A percentile compares a stretch with the other conserved stretches of the same genome.
phyloP scores from a whole-genome alignment of 2,113 vertebrate species.

The Gobius niger region DNA sequence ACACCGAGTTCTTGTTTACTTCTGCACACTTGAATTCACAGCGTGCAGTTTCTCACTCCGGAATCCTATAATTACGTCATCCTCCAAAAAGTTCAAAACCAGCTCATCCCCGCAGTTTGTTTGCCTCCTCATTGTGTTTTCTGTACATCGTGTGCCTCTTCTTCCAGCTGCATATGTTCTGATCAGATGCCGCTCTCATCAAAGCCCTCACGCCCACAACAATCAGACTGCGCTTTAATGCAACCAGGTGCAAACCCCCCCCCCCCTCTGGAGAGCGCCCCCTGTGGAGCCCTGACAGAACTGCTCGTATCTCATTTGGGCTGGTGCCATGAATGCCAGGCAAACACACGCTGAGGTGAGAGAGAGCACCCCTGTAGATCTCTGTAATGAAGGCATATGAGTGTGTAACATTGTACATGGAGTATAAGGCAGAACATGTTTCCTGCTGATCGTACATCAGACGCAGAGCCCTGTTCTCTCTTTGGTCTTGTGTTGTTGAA shows the following conservation, averaged over 20 bases:
- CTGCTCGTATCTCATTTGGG: constrained; percentile 38
- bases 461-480: too few relatives aligned
- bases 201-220: constrained; percentile 34
- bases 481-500: too few relatives aligned
- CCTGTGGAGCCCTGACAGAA: constrained; percentile 31
- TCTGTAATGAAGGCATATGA: constrained; percentile 16
- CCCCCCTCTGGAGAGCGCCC: constrained; percentile 8
- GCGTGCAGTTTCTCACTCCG: not conserved
- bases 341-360: constrained; percentile 10
- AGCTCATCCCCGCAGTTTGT: constrained; percentile 12
- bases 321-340: constrained; percentile 25
- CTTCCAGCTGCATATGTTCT: constrained; percentile 34
- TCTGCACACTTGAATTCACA: too few relatives aligned
- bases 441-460: too few relatives aligned
- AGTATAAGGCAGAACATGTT: too few relatives aligned
- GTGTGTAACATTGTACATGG: too few relatives aligned
- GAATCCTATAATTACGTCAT: not conserved
- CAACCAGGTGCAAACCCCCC: constrained; percentile 28
- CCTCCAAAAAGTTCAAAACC: not conserved
- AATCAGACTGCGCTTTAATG: constrained; percentile 34
- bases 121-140: constrained; percentile 1
- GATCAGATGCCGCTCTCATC: constrained; percentile 47
- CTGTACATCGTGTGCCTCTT: not conserved
- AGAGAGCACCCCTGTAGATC: constrained; percentile 18
- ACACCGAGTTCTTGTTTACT: too few relatives aligned